These are phyloP conservation scores for Dimorphilus gyrociliatus DNA, from an alignment of 2,888 invertebrate species.

Conservation along the genomic window DNA sequence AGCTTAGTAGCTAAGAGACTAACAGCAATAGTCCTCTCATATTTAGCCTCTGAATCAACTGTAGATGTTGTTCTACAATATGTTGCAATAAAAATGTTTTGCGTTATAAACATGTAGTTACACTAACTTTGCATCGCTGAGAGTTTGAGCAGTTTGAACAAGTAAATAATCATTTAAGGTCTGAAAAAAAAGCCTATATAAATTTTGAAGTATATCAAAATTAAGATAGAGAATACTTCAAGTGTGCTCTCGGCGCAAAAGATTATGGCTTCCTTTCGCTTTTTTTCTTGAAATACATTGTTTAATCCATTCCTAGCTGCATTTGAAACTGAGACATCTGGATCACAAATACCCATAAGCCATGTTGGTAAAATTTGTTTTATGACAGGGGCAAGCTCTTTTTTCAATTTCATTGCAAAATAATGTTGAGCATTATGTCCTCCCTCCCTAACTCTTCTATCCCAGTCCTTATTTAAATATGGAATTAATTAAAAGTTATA, in stretches of 20 bases:
- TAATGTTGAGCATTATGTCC: conserved; percentile 54
- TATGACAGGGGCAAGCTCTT: conserved; percentile 60
- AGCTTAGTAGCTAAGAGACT: conserved; percentile 50
- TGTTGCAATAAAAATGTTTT: conserved; percentile 2
- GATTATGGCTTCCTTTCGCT: conserved; percentile 58
- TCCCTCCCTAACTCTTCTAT: conserved; percentile 65
- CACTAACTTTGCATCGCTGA: conserved; percentile 37
- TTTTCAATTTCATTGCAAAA: conserved; percentile 49
- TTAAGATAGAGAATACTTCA: conserved; percentile 3
- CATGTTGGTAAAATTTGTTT: conserved; percentile 61
- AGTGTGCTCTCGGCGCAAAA: conserved; percentile 46
- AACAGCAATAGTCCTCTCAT: conserved; percentile 49
- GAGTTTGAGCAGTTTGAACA: conserved; percentile 34
- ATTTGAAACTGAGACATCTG: conserved; percentile 63
- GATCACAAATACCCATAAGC: conserved; percentile 69
- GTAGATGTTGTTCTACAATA: conserved; percentile 41
- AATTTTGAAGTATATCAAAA: not conserved
- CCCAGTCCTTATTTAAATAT: conserved; percentile 46
- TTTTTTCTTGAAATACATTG: conserved; percentile 58
- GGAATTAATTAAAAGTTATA: not conserved
- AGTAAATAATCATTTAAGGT: conserved; percentile 56
- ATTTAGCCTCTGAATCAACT: conserved; percentile 54
- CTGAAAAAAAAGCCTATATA: conserved; percentile 18
- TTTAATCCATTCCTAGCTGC: conserved; percentile 51
- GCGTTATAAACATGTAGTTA: too few species aligned